A percentile compares a stretch with the other conserved stretches of the same genome.
phyloP scores from a whole-genome alignment of 2,888 invertebrate genomes.

The Hyppa rectilinea region DNA sequence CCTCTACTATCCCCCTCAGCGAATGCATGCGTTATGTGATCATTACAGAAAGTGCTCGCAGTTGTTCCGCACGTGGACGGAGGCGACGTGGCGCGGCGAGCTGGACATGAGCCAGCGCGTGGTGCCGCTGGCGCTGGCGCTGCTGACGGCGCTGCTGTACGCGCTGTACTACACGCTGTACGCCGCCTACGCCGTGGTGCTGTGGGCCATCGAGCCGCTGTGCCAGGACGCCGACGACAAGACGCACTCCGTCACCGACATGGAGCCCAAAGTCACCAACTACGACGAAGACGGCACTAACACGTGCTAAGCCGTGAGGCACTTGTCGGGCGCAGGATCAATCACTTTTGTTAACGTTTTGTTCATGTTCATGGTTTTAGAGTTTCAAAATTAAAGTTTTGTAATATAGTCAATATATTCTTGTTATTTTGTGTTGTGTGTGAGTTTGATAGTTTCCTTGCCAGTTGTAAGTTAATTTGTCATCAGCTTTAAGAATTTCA shows the following conservation, averaged over 20 bases:
- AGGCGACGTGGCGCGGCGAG: conserved; percentile 75
- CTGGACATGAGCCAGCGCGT: conserved; percentile 66
- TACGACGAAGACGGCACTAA: conserved; percentile 72
- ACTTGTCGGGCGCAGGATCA: neutral
- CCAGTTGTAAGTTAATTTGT: neutral
- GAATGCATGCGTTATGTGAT: neutral
- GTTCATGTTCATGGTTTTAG: conserved; percentile 20
- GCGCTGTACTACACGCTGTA: conserved; percentile 74
- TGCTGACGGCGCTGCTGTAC: conserved; percentile 76
- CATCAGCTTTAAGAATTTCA: neutral
- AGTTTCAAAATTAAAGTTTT: conserved; percentile 33
- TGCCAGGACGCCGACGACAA: conserved; percentile 65
- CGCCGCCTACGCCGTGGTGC: conserved; percentile 70
- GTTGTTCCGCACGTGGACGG: conserved; percentile 81
- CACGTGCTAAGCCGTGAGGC: conserved; percentile 63
- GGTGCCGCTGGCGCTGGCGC: conserved; percentile 73
- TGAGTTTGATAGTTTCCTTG: neutral
- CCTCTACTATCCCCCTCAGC: neutral
- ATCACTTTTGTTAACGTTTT: too few relatives aligned
- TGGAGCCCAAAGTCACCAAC: conserved; percentile 70
- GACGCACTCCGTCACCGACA: conserved; percentile 40
- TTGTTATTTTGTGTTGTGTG: conserved; percentile 5
- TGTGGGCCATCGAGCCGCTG: conserved; percentile 84
- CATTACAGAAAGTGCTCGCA: conserved; percentile 76
- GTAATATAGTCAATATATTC: neutral